Percentiles rank a stretch among this genome's conserved stretches.
Conservation (phyloP, 2,797 vertebrate genomes). For the Anabacerthia variegaticeps region DNA sequence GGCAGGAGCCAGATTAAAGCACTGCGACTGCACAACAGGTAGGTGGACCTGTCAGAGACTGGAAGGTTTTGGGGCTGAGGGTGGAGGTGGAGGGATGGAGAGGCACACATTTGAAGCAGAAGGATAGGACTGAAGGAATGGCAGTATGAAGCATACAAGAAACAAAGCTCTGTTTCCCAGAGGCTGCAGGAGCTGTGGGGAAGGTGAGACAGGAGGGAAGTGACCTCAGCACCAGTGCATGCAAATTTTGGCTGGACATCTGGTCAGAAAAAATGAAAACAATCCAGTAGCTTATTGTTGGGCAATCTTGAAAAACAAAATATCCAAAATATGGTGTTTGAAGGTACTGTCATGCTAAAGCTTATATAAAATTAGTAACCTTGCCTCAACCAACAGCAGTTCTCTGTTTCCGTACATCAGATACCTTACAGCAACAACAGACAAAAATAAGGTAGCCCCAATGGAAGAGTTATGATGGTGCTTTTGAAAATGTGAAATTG, state of each 20-base stretch:
- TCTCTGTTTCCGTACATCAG: neutral
- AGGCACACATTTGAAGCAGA: fast-evolving
- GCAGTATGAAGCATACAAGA: fast-evolving
- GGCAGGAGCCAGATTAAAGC: neutral
- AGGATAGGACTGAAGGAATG: neutral
- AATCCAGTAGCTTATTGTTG: neutral
- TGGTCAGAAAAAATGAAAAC: neutral
- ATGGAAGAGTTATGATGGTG: neutral
- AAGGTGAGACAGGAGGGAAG: neutral
- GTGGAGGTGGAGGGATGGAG: neutral
- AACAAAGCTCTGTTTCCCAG: neutral
- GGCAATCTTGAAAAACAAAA: neutral
- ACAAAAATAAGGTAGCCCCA: neutral
- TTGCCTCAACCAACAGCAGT: neutral
- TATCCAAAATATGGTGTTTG: neutral
- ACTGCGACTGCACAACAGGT: neutral
- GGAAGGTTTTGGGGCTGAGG: neutral
- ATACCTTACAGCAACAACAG: neutral
- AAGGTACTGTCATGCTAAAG: neutral
- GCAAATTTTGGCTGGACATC: neutral
- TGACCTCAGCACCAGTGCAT: neutral
- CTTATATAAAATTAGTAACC: neutral
- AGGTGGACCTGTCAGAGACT: neutral
- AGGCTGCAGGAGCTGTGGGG: neutral
- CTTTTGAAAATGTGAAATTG: neutral